Percentiles rank a stretch among this genome's conserved stretches.
phyloP scores from a whole-genome alignment of 1,140 invertebrate genomes.

The Lamellibrachia luymesi region DNA sequence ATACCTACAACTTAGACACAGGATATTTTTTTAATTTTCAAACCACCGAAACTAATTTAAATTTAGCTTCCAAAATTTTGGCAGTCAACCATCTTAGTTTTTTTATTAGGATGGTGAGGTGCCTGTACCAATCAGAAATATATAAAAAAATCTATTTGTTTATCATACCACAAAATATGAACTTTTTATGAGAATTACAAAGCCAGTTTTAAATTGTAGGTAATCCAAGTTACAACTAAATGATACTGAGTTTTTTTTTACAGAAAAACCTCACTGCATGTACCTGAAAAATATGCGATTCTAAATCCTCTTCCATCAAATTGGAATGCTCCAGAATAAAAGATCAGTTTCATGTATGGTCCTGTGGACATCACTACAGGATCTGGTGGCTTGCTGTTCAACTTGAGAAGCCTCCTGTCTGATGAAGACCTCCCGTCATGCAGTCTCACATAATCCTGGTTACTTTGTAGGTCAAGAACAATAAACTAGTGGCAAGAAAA shows the following conservation, averaged over 20 bases:
- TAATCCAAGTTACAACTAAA: not conserved
- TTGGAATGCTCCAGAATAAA: not conserved
- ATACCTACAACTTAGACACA: not conserved
- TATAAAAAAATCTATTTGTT: not conserved
- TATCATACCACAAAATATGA: not conserved
- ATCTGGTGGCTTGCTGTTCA: not conserved
- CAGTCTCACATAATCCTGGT: not conserved
- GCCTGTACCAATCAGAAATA: not conserved
- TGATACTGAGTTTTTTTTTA: not conserved
- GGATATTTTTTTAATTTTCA: not conserved
- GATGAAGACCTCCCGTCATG: not conserved
- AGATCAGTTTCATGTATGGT: not conserved
- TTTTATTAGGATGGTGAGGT: not conserved
- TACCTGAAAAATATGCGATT: not conserved
- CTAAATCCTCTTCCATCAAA: not conserved
- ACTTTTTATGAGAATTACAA: not conserved
- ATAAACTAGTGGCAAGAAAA: not conserved
- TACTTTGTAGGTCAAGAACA: not conserved
- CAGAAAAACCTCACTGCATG: not conserved
- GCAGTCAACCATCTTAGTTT: not conserved
- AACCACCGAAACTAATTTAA: not conserved
- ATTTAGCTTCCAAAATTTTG: not conserved
- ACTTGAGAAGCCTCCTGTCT: not conserved
- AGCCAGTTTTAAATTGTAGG: not conserved
- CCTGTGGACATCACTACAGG: not conserved